These are phyloP conservation scores for Actias luna DNA, from an alignment of 2,888 invertebrate species.

Conservation along the genomic window DNA sequence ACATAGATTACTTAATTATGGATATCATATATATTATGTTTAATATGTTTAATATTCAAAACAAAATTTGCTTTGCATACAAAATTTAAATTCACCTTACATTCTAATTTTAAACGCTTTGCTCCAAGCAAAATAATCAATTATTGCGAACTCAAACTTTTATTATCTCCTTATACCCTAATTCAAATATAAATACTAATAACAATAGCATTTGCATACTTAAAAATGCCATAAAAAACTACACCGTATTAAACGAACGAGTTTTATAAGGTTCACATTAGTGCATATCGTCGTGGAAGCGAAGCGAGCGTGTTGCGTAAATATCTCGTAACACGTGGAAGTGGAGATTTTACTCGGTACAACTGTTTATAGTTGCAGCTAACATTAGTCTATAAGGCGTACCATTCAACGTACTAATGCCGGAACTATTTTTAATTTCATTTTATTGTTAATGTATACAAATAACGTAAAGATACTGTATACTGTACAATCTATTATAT, in stretches of 20 bases:
- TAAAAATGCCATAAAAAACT: neutral
- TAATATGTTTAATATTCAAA: too few species aligned
- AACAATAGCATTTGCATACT: neutral
- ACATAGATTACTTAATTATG: too few species aligned
- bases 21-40: too few species aligned
- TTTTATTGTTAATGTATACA: neutral
- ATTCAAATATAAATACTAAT: neutral
- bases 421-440: neutral
- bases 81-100: too few species aligned
- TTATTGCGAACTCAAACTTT: too few species aligned
- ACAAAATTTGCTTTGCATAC: too few species aligned
- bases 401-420: conserved; percentile 21
- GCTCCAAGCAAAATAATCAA: too few species aligned
- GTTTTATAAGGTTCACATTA: conserved; percentile 17
- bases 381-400: conserved; percentile 27
- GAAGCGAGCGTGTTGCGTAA: conserved; percentile 42
- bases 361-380: conserved; percentile 26
- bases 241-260: neutral
- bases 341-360: conserved; percentile 36
- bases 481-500: too few species aligned
- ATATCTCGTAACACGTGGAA: conserved; percentile 57
- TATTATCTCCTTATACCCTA: neutral
- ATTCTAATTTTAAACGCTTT: too few species aligned
- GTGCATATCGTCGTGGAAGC: conserved; percentile 24
- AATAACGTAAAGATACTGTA: too few species aligned